Base-by-base conservation (phyloP, 2,113 vertebrate species). In the Psammodynastes pulverulentus region DNA sequence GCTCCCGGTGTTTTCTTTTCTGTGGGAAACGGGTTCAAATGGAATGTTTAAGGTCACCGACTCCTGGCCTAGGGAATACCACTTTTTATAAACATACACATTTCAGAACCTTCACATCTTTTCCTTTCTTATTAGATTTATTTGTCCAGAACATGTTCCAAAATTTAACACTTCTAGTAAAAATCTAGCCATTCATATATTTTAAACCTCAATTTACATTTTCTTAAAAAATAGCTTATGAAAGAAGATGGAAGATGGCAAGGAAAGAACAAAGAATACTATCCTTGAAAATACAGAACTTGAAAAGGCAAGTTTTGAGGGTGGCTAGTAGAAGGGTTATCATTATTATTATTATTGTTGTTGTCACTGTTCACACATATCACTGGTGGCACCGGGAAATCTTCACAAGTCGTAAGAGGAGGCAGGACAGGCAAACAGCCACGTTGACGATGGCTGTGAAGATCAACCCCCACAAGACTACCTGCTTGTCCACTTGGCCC, bases 401-500 rank as follows among this genome's bases (percentile, higher is more conserved):
- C 17, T 4, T 62, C 45, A 10, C 5, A 15, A 91, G 23, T 26
- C 5, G 84, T 9, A 88, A 26, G 26, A 85, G 15, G 26, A 88
- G 52, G 34, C 88, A 91, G 46, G 21, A 34, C 24, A 94, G 17
- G 49, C 91, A 92, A 43, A 51, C 93, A 5, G 4, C 24, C 24
- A 87, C 9, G 1, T 90, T 87, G 43, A 90, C 12, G 0, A 91
- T 5, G 9, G 93, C 88, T 1, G 85, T 90, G 89, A 94, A 84
- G 23, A 86, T 91, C 89, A 92, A 26, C 0, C 48, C 54, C 88
- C 84, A 79, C 62, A 94, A 8, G 3, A 91, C 93, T 52, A 58
- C 84, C 43, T 52, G n/a, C 62, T 94, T 94, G n/a, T 94, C 91
- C 1, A 89, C 62, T 3, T 87, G 91, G 34, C 85, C 89, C 23